A percentile compares a stretch with the other conserved stretches of the same genome.
Conservation (phyloP, 1,140 invertebrate species). For the Eriosoma lanigerum region DNA sequence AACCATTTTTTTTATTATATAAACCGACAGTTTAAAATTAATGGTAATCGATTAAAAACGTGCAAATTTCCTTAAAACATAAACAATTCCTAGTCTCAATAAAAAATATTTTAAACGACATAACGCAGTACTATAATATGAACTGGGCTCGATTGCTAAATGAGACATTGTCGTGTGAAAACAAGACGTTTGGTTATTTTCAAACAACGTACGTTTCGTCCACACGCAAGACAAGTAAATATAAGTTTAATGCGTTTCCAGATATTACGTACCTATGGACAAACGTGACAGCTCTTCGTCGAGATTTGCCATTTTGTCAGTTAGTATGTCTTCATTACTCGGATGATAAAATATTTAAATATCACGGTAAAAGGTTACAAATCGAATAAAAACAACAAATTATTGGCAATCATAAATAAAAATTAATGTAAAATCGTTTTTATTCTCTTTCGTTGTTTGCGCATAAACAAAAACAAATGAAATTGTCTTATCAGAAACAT, state of each 20-base stretch:
- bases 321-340: conserved; percentile 17
- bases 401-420: neutral
- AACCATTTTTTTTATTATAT: no score
- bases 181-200: no score
- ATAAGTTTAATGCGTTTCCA: no score
- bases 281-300: conserved; percentile 42
- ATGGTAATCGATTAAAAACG: no score
- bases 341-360: neutral
- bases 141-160: no score
- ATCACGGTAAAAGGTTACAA: neutral
- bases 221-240: neutral
- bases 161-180: no score
- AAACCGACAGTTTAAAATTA: no score
- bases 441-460: conserved; percentile 35
- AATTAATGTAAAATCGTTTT: neutral
- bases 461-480: conserved; percentile 51
- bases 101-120: no score
- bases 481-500: conserved; percentile 26
- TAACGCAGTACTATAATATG: no score
- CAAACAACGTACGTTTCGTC: no score
- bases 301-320: conserved; percentile 21
- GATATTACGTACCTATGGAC: conserved; percentile 24
- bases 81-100: no score
- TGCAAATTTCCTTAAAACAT: no score
- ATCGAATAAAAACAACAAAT: neutral